A percentile compares a stretch with the other conserved stretches of the same genome.
phyloP scores from a whole-genome alignment of 2,888 invertebrate genomes.

The Drepanosiphum platanoidis region DNA sequence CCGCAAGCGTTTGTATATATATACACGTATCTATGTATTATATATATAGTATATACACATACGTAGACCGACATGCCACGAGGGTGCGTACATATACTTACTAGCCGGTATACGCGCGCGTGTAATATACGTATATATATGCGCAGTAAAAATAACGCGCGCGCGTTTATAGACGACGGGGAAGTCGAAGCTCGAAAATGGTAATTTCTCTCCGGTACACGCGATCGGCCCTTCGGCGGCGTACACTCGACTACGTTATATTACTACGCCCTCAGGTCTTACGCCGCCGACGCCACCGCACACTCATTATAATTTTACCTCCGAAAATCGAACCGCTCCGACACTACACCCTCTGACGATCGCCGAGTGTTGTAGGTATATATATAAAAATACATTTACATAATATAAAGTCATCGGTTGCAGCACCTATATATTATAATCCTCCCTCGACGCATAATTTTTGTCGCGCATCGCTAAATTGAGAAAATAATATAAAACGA shows the following conservation, averaged over 20 bases:
- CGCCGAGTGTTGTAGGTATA: background rate
- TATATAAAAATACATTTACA: too few species aligned
- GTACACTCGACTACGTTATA: background rate
- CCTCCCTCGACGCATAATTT: background rate
- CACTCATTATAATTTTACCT: conserved; percentile 17
- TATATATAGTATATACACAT: too few species aligned
- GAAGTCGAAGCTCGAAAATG: conserved; percentile 30
- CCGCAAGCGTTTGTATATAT: background rate
- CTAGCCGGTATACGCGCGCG: background rate
- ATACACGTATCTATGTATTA: background rate
- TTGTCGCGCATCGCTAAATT: background rate
- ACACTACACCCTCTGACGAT: background rate
- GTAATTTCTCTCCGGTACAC: conserved; percentile 15
- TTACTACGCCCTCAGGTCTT: conserved; percentile 39
- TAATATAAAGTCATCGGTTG: too few species aligned
- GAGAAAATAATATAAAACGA: background rate
- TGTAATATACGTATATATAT: background rate
- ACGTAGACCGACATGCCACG: background rate
- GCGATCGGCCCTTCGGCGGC: background rate
- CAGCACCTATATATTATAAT: too few species aligned
- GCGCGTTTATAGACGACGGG: background rate
- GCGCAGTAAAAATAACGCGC: too few species aligned
- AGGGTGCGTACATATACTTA: background rate
- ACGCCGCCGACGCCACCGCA: conserved; percentile 6
- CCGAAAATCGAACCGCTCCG: background rate